Conservation (phyloP, 1,140 invertebrate genomes). For the Holotrichia oblita region DNA sequence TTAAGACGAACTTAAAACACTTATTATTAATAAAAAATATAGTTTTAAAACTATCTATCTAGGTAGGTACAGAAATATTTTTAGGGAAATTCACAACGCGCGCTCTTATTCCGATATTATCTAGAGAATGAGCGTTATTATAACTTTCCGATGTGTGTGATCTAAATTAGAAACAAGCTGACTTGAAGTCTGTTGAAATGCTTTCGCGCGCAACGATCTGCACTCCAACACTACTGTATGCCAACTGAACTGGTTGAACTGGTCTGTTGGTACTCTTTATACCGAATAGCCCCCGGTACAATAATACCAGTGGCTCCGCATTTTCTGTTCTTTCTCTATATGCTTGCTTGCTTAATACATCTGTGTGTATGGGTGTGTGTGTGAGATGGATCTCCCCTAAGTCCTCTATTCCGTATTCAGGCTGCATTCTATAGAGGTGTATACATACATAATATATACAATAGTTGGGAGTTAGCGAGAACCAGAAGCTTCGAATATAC, state of each 20-base stretch:
- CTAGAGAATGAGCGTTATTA: no score
- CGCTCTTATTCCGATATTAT: no score
- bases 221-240: slow-evolving; percentile 11
- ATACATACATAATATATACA: no score
- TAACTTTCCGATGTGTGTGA: neutral
- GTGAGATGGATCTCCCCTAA: neutral
- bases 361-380: no score
- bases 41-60: no score
- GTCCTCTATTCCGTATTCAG: no score
- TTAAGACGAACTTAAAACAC: no score
- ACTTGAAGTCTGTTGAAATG: slow-evolving; percentile 16
- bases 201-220: neutral
- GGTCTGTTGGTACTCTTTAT: slow-evolving; percentile 12
- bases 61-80: no score
- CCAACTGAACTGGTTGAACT: slow-evolving; percentile 11
- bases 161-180: neutral
- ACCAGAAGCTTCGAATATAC: no score
- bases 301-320: neutral
- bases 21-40: no score
- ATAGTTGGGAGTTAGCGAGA: no score
- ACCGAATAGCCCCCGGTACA: neutral
- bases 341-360: neutral
- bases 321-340: neutral
- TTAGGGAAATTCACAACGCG: no score
- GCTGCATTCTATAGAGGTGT: neutral